phyloP scores from a whole-genome alignment of 2,797 vertebrate species.

The Nyctibius grandis region DNA sequence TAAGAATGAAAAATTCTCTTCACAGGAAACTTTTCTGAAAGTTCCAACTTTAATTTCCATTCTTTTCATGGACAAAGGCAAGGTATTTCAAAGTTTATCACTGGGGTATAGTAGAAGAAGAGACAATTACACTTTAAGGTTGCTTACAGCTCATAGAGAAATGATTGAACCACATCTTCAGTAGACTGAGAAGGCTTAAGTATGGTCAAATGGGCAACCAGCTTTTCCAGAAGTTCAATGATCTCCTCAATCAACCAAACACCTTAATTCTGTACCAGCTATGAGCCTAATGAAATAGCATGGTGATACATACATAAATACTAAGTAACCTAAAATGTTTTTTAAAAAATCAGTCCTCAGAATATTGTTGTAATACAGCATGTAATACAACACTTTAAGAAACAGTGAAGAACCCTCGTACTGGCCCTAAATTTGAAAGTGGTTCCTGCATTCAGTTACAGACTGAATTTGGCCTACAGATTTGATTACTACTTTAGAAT shows the following conservation, averaged over 20 bases:
- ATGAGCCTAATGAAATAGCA: background rate
- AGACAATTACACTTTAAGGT: background rate
- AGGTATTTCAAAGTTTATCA: background rate
- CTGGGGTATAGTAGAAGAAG: background rate
- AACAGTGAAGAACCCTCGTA: background rate
- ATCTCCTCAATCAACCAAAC: background rate
- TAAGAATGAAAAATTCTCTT: background rate
- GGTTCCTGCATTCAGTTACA: background rate
- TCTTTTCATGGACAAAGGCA: background rate
- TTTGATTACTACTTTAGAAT: background rate
- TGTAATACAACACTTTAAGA: background rate
- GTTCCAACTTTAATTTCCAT: background rate
- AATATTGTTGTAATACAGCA: background rate
- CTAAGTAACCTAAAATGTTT: background rate
- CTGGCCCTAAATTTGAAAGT: background rate
- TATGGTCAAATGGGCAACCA: background rate
- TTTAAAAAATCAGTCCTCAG: background rate
- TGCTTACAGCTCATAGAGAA: background rate
- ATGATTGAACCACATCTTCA: background rate
- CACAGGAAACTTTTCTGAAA: background rate
- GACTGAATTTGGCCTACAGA: background rate
- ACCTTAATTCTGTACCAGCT: background rate
- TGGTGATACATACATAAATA: background rate
- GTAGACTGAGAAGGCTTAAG: background rate
- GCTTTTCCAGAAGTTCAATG: background rate